Evolutionary conservation across 2,888 invertebrate species (phyloP).

Genomic region (Margaritifera margaritifera): DNA sequence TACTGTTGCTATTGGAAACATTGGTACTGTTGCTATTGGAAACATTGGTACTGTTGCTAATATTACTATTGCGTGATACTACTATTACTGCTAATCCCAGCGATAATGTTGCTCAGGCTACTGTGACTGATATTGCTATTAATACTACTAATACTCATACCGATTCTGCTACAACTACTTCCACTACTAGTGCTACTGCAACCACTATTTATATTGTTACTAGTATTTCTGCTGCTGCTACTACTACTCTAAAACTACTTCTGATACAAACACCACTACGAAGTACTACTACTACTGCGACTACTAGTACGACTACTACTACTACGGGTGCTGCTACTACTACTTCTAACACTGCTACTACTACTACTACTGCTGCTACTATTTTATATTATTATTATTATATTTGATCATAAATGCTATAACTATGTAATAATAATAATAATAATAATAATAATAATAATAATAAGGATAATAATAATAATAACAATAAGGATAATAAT

Average conservation of each 20-base stretch:
- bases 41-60: neutral
- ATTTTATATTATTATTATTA: no score
- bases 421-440: no score
- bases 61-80: neutral
- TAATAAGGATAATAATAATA: no score
- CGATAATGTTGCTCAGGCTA: neutral
- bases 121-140: neutral
- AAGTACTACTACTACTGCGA: no score
- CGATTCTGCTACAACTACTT: constrained; percentile 3
- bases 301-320: no score
- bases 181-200: neutral
- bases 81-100: neutral
- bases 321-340: no score
- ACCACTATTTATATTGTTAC: neutral
- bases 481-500: no score
- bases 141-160: constrained; percentile 3
- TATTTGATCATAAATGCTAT: no score
- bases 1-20: neutral
- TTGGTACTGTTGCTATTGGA: neutral
- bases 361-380: no score
- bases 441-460: no score
- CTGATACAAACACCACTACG: no score
- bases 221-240: constrained; percentile 1
- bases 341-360: no score
- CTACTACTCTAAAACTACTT: neutral